Evolutionary conservation across 2,888 invertebrate genomes (phyloP), one percentile per base, ranked within the genome.

Genomic region (Sarcophaga subvicina): DNA sequence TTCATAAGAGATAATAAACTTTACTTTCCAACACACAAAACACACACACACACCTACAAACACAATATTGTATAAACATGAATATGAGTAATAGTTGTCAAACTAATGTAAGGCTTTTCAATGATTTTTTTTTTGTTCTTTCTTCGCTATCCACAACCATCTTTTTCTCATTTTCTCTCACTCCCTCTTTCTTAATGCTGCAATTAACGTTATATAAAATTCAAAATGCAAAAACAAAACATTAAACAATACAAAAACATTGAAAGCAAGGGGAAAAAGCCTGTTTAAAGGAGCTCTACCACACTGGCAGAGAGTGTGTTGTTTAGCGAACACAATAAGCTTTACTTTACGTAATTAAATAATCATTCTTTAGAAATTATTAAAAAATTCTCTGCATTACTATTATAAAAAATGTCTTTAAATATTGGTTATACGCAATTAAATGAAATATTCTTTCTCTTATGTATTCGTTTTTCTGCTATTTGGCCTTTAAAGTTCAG

Each of bases 1-100:
- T 47, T n/a, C 20, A 47, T 20, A 76, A 70, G 71, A 82, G 82
- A 70, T 77, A 82, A 76, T 82, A 71, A 76, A 82, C 59, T 81
- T 54, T 73, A 67, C n/a, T 20, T 8, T 37, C 37, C 37, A 6
- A 22, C 45, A 66, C 37, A 66, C 27, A 27, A 27, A 27, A 25
- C 25, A 25, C 25, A 64, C 25, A 22, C 47, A 12, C 20, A 69
- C 47, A 4, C 37, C 20, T 10, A 69, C 47, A 69, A 20, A 49
- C 27, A 22, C 25, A 25, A 64, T 75, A 14, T 6, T 66, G 12
- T 14, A 25, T 49, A 17, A 25, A 27, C 12, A 67, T 37, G 45
- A 4, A 3, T 66, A 66, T 66, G 45, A 66, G 45, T 45, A 66
- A 37, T 66, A 66, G 37, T 20, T n/a, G 17, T 17, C 27, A 14